Evolutionary conservation across 1,140 invertebrate genomes (phyloP).

Genomic region (Amphibalanus amphitrite): DNA sequence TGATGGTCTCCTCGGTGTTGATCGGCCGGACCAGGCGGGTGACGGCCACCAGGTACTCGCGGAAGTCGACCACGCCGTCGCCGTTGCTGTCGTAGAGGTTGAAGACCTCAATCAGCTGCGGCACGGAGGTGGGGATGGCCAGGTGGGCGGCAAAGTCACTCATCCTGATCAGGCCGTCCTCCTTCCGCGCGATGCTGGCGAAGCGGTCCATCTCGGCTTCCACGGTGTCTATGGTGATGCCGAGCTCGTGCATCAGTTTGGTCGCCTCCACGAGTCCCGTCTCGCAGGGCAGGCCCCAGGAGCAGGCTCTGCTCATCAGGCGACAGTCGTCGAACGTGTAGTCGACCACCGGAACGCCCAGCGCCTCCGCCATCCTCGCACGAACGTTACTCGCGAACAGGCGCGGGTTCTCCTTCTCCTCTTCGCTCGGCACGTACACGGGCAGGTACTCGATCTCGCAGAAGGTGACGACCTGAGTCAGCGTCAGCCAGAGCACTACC

Average conservation of each 20-base stretch:
- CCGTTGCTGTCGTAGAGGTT: constrained; percentile 46
- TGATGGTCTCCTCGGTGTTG: constrained; percentile 41
- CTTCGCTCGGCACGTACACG: constrained; percentile 70
- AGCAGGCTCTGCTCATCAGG: constrained; percentile 59
- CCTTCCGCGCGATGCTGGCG: constrained; percentile 7
- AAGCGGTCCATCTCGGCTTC: no score
- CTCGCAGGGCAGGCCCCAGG: constrained; percentile 54
- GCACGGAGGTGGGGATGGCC: constrained; percentile 35
- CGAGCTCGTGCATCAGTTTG: constrained; percentile 31
- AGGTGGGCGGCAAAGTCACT: constrained; percentile 43
- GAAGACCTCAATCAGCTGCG: constrained; percentile 41
- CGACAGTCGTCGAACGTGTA: constrained; percentile 69
- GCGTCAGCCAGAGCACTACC: constrained; percentile 72
- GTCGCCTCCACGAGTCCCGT: constrained; percentile 52
- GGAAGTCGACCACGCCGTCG: constrained; percentile 40
- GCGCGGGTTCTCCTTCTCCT: constrained; percentile 70
- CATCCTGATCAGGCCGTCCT: constrained; percentile 33
- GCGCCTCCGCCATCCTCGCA: constrained; percentile 59
- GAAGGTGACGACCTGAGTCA: constrained; percentile 72
- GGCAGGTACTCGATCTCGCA: constrained; percentile 91
- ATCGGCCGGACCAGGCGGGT: constrained; percentile 43
- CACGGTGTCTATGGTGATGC: no score
- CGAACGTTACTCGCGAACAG: constrained; percentile 81
- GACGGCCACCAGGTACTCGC: constrained; percentile 44
- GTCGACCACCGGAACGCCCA: constrained; percentile 18